Base-by-base conservation (phyloP, 2,888 invertebrate species). In the Spodoptera picta region DNA sequence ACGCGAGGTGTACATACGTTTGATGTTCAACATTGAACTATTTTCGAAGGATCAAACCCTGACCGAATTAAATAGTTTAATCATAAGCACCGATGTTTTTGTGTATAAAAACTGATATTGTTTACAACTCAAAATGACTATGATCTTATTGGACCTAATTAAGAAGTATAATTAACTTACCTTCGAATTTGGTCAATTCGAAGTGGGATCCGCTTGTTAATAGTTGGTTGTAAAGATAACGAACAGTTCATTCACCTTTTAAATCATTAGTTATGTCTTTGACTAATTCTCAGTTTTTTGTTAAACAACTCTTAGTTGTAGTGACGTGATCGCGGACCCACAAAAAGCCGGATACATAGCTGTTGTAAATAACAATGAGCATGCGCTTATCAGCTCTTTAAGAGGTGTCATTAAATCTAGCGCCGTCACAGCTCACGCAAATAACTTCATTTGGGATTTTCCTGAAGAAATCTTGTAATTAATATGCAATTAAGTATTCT, bases 291-390 rank as follows among this genome's bases (percentile, higher is more conserved):
- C 59, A 60, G 60, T 80, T 86, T 84, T 86, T 87, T 85, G 79
- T 76, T 55, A 65, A 66, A 68, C 72, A 56, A 71, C 75, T 65
- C 80, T 77, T 77, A 73, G 79, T 69, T 75, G 65, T 75, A 83
- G 75, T 87, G 85, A 85, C 85, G 86, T 80, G 77, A 82, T 81
- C 76, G 60, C 60, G 73, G 68, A 78, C 75, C 70, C 67, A 76
- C 73, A 88, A 89, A 88, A 89, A 89, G 78, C 84, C 88, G 87
- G 87, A 88, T 81, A 70, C 76, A 81, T 74, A 69, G 69, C 63
- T 65, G 67, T 70, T 73, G 68, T 76, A 75, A 76, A 78, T 79
- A 75, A 78, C 77, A 78, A 77, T 74, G 70, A 75, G 60, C 56
- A 62, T 76, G 73, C 58, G 63, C 59, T 77, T 75, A 81, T 78